Conservation (phyloP, 2,888 invertebrate genomes). For the Dinocampus coccinellae region DNA sequence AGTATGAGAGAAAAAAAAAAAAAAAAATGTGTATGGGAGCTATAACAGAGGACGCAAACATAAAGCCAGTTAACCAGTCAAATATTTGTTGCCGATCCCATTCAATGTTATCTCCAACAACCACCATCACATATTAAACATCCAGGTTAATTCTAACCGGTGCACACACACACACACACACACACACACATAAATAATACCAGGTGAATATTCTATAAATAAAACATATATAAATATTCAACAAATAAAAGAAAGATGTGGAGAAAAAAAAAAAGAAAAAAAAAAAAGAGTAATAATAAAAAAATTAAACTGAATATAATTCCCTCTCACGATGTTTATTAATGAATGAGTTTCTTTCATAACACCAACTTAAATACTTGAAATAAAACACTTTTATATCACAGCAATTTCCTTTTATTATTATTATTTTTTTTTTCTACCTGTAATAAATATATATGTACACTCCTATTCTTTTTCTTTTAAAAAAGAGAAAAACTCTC, state of each 20-base stretch:
- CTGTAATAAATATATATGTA: not conserved
- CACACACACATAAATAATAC: too few species aligned
- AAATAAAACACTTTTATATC: constrained; percentile 30
- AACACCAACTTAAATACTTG: constrained; percentile 8
- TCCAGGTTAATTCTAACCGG: constrained; percentile 52
- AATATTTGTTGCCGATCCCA: constrained; percentile 61
- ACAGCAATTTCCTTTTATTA: constrained; percentile 33
- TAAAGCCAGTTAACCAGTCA: constrained; percentile 61
- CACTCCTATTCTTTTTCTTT: too few species aligned
- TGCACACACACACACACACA: constrained; percentile 47
- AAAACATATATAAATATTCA: constrained; percentile 9
- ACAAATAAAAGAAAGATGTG: too few species aligned
- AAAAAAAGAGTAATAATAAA: constrained; percentile 26
- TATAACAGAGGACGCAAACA: constrained; percentile 53
- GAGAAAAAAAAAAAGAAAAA: constrained; percentile 26
- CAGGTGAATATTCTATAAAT: constrained; percentile 29
- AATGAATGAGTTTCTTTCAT: constrained; percentile 63
- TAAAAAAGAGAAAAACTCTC: too few species aligned
- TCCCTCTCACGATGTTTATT: constrained; percentile 45
- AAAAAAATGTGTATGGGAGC: too few species aligned
- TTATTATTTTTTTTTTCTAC: not conserved
- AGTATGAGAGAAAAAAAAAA: constrained; percentile 1
- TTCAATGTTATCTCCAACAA: constrained; percentile 58
- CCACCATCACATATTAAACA: constrained; percentile 53
- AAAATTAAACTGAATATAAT: too few species aligned